Evolutionary conservation across 2,113 vertebrate species (phyloP).

Genomic region (Gracilinanus agilis): DNA sequence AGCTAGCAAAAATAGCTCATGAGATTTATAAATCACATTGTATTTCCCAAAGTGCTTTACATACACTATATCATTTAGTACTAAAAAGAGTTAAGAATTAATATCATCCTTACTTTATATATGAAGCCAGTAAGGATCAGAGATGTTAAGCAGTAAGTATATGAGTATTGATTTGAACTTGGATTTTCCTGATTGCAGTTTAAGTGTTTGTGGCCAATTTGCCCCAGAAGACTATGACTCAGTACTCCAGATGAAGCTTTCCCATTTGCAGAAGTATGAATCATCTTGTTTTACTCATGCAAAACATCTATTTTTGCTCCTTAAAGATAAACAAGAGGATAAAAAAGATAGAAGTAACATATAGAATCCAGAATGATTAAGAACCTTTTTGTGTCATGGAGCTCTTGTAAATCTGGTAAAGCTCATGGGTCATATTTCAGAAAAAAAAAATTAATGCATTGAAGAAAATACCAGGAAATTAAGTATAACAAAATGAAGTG

Average conservation of each 20-base stretch:
- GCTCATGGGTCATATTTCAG: neutral
- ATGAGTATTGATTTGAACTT: neutral
- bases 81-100: neutral
- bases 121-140: too few species aligned
- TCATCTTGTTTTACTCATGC: neutral
- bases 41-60: neutral
- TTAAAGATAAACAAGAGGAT: neutral
- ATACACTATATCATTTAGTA: neutral
- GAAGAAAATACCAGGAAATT: neutral
- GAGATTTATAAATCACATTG: neutral
- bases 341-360: neutral
- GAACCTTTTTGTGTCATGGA: neutral
- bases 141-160: neutral
- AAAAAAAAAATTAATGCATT: neutral
- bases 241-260: neutral
- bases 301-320: neutral
- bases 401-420: neutral
- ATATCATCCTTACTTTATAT: neutral
- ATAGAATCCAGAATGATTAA: neutral
- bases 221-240: neutral
- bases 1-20: neutral
- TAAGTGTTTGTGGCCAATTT: neutral
- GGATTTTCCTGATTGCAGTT: neutral
- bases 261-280: neutral
- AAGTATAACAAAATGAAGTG: neutral